Evolutionary conservation across 2,797 vertebrate species (phyloP), one percentile per base, ranked within the genome.

Genomic region (Tauraco hartlaubi): DNA sequence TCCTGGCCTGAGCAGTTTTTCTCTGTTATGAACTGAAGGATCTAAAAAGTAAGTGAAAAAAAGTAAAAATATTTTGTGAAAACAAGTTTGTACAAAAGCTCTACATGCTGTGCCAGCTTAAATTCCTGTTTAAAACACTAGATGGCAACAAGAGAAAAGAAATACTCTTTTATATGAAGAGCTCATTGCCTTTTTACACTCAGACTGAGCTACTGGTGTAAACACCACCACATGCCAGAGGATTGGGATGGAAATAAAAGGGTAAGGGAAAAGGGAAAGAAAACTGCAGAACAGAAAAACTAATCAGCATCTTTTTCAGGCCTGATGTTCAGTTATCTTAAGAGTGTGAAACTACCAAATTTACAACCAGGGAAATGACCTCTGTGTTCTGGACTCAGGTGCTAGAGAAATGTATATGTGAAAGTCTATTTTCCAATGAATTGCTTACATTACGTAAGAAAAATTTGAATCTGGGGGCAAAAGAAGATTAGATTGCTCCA

Each of bases 141-240:
- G 97, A 62, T 90, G 96, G 97, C 95, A 93, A 88, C 71, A 93
- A 73, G 73, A 79, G 77, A 55, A 86, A 95, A 91, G 56, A 75
- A 95, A 93, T 62, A 11, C 26, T 55, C 25, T 9, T 14, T 11
- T 9, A 15, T 6, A 39, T 11, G 43, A 75, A 3, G n/a, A 0
- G 3, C 15, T 52, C 0, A 1, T 6, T 48, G n/a, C 28, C 4
- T 67, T 54, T 43, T 35, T 29, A 49, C 49, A 58, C 25, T 19
- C 46, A 29, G 48, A 13, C 54, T 15, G 31, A 85, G 66, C 59
- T 66, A 26, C 6, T 39, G 41, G 3, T 49, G 39, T 44, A 64
- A 85, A 44, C 54, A 61, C 0, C 0, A 1, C 31, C 54, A 6
- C 7, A 8, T 33, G 63, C 37, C 56, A 55, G 33, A 48, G 69